Percentiles rank a stretch among this genome's conserved stretches.
phyloP scores from a whole-genome alignment of 2,113 vertebrate genomes.

The Anarhynchus alexandrinus region DNA sequence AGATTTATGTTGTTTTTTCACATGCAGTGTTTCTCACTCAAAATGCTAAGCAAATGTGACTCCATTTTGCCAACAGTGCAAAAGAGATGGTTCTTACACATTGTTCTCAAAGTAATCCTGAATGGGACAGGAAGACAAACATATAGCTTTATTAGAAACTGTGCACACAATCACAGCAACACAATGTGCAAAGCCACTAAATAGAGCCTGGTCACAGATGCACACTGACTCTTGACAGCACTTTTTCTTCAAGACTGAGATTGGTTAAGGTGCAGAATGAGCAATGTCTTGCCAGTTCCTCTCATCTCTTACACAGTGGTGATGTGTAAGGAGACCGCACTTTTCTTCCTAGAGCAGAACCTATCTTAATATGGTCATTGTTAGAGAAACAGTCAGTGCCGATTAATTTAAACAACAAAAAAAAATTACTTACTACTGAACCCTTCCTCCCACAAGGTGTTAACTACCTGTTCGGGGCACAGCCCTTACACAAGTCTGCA shows the following conservation, averaged over 20 bases:
- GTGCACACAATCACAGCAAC: not conserved
- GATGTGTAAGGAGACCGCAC: not conserved
- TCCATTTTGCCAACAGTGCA: not conserved
- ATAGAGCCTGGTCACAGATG: not conserved
- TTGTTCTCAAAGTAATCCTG: not conserved
- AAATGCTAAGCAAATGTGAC: not conserved
- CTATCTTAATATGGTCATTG: not conserved
- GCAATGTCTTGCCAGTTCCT: not conserved
- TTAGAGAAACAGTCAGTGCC: not conserved
- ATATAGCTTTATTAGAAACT: not conserved
- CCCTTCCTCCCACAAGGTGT: not conserved
- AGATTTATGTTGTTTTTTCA: not conserved
- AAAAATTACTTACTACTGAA: not conserved
- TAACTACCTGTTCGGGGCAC: not conserved
- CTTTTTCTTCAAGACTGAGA: not conserved
- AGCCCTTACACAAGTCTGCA: not conserved
- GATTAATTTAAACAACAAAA: not conserved
- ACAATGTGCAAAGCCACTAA: not conserved
- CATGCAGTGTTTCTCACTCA: not conserved
- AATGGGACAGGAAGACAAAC: not conserved
- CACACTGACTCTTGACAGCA: not conserved
- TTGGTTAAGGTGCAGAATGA: not conserved
- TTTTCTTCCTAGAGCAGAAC: not conserved
- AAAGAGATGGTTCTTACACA: not conserved
- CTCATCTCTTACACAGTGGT: not conserved